Evolutionary conservation across 2,113 vertebrate genomes (phyloP).

Genomic region (Choloepus hoffmanni): DNA sequence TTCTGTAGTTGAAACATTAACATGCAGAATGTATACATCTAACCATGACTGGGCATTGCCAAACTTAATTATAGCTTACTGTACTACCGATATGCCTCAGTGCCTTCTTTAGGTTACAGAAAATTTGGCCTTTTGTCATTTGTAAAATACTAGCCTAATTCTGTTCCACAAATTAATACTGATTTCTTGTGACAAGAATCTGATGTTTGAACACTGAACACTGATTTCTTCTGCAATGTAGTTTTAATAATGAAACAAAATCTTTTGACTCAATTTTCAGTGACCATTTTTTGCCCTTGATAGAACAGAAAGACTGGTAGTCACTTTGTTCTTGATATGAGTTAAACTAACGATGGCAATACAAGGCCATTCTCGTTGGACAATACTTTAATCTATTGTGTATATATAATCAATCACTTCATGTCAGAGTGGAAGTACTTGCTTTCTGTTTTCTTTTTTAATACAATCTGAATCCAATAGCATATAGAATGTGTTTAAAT

Average conservation of each 20-base stretch:
- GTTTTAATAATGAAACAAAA: constrained; percentile 66
- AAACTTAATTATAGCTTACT: constrained; percentile 25
- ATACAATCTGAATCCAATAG: background rate
- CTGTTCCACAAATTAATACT: constrained; percentile 3
- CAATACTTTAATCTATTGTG: background rate
- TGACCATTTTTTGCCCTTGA: constrained; percentile 72
- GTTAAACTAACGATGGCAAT: constrained; percentile 51
- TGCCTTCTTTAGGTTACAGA: background rate
- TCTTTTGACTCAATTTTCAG: constrained; percentile 61
- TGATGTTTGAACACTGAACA: constrained; percentile 65
- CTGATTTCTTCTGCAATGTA: constrained; percentile 60
- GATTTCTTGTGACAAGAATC: constrained; percentile 63
- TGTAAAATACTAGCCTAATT: constrained; percentile 17
- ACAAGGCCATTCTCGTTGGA: constrained; percentile 28
- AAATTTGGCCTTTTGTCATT: constrained; percentile 40
- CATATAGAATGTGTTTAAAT: background rate
- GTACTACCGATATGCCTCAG: background rate
- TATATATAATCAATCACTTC: constrained; percentile 30
- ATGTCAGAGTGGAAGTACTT: background rate
- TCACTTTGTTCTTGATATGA: constrained; percentile 58
- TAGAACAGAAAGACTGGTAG: constrained; percentile 69
- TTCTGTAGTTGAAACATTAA: constrained; percentile 19
- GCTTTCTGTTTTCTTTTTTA: background rate
- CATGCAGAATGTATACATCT: background rate
- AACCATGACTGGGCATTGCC: background rate